Evolutionary conservation across 2,797 vertebrate species (phyloP).

Genomic region (Meriones psammophilus): DNA sequence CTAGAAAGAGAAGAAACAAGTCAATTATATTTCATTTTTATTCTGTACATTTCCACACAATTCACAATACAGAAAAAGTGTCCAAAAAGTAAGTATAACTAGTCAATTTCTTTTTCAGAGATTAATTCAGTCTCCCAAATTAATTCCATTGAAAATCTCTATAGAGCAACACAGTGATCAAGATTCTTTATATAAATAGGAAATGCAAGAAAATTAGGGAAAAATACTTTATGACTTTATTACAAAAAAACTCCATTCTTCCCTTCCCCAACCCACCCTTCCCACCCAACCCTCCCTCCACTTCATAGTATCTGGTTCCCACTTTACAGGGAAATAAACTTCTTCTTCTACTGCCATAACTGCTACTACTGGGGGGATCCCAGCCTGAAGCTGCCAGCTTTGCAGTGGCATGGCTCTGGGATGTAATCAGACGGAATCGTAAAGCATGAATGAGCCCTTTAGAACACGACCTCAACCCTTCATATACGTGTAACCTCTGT

Average conservation of each 20-base stretch:
- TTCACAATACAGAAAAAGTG: conserved; percentile 88
- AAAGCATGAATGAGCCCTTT: conserved; percentile 86
- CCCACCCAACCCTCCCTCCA: conserved; percentile 59
- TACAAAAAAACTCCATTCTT: conserved; percentile 77
- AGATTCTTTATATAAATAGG: conserved; percentile 87
- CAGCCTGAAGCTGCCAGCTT: conserved; percentile 81
- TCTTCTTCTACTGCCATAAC: conserved; percentile 60
- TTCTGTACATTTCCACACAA: conserved; percentile 89
- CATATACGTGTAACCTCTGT: conserved; percentile 74
- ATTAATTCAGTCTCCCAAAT: conserved; percentile 76
- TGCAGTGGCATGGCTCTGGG: conserved; percentile 72
- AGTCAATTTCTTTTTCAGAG: conserved; percentile 81
- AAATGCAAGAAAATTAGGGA: conserved; percentile 87
- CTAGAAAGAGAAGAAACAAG: conserved; percentile 77
- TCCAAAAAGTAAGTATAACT: conserved; percentile 84
- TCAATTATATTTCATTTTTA: conserved; percentile 85
- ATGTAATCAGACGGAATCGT: conserved; percentile 73
- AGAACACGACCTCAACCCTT: conserved; percentile 77
- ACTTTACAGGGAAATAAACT: conserved; percentile 71
- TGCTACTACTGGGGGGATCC: neutral
- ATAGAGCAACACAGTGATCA: conserved; percentile 85
- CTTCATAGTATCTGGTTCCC: conserved; percentile 56
- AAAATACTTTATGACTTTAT: conserved; percentile 86
- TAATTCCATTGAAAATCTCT: conserved; percentile 84
- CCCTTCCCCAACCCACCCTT: conserved; percentile 64